Conservation (phyloP, 2,888 invertebrate genomes). For the Agriopis marginaria region DNA sequence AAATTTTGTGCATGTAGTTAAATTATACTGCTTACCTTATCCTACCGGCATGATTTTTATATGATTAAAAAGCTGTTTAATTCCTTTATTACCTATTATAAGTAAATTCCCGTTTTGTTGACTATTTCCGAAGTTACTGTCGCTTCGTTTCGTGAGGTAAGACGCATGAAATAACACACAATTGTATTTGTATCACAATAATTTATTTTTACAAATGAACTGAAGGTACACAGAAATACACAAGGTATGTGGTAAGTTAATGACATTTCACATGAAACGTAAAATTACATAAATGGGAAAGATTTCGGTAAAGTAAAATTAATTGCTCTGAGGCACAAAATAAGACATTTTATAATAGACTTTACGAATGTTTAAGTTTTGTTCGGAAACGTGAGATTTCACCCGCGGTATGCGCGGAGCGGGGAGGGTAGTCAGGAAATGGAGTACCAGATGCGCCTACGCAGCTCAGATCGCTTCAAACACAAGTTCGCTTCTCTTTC, state of each 20-base stretch:
- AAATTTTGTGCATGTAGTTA: too few relatives aligned
- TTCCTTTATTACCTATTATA: too few relatives aligned
- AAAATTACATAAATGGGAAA: conserved; percentile 43
- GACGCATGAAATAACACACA: conserved; percentile 48
- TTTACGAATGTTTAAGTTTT: conserved; percentile 48
- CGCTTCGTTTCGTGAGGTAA: too few relatives aligned
- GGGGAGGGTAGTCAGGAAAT: conserved; percentile 2
- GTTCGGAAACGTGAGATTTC: conserved; percentile 28
- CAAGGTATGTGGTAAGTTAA: conserved; percentile 73
- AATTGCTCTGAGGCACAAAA: conserved; percentile 45
- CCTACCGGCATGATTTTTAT: too few relatives aligned
- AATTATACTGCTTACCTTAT: too few relatives aligned
- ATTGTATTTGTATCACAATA: conserved; percentile 82
- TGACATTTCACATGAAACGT: conserved; percentile 49
- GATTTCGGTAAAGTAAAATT: conserved; percentile 42
- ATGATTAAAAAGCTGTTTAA: too few relatives aligned
- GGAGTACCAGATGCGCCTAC: conserved; percentile 8
- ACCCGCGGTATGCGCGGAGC: conserved; percentile 6
- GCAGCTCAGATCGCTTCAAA: conserved; percentile 17
- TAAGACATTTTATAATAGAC: conserved; percentile 49
- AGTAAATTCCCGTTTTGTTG: too few relatives aligned
- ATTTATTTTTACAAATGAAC: conserved; percentile 85
- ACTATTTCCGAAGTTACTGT: too few relatives aligned
- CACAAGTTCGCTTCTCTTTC: conserved; percentile 7
- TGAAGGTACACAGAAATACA: conserved; percentile 69